Conservation (phyloP, 2,113 vertebrate species). For the Tauraco erythrolophus region DNA sequence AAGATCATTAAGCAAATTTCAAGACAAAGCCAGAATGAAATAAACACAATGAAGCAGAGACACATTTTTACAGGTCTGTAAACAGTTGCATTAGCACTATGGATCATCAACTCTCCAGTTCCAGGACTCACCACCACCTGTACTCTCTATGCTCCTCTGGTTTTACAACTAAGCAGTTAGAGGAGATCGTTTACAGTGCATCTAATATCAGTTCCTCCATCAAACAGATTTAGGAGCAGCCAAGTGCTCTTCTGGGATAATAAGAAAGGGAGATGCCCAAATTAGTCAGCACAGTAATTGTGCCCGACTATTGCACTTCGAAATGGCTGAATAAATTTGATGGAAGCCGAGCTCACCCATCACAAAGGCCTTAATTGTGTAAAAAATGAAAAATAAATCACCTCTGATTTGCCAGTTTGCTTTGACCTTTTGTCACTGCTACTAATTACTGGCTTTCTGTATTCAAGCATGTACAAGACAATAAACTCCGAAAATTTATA, state of each 20-base stretch:
- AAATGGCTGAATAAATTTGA: not conserved
- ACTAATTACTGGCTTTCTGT: not conserved
- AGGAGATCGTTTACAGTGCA: not conserved
- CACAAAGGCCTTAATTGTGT: not conserved
- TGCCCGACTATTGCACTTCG: not conserved
- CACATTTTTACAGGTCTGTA: not conserved
- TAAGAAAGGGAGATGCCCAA: not conserved
- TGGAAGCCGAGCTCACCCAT: not conserved
- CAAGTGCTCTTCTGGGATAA: not conserved
- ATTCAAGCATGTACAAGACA: not conserved
- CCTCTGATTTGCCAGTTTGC: not conserved
- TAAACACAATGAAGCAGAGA: not conserved
- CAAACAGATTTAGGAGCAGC: not conserved
- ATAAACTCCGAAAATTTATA: not conserved
- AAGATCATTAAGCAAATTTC: not conserved
- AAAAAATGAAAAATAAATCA: not conserved
- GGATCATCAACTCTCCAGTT: not conserved
- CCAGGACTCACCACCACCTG: not conserved
- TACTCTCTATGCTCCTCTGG: not conserved
- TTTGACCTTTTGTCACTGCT: not conserved
- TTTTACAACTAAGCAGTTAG: not conserved
- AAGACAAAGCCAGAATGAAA: not conserved
- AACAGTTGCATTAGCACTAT: not conserved
- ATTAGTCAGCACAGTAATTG: not conserved
- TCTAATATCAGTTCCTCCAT: not conserved